Evolutionary conservation across 1,140 invertebrate species (phyloP).

Genomic region (Phenacoccus solenopsis): DNA sequence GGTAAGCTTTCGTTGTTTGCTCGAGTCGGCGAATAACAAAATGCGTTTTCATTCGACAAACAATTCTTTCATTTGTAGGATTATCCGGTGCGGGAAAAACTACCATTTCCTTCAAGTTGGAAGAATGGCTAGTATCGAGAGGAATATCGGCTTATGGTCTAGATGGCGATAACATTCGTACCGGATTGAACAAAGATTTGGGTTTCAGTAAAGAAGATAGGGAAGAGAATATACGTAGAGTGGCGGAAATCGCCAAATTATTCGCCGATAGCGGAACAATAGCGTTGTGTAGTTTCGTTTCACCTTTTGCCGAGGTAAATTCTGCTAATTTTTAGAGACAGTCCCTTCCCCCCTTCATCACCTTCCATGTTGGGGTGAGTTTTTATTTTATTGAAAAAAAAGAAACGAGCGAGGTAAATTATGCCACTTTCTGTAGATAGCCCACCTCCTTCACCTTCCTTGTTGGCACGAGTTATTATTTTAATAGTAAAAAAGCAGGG

Average conservation of each 20-base stretch:
- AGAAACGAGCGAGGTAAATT: no score
- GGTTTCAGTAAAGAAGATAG: slow-evolving; percentile 88
- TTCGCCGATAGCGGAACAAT: slow-evolving; percentile 96
- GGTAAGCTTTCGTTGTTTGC: slow-evolving; percentile 42
- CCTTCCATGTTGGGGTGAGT: no score
- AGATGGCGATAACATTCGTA: slow-evolving; percentile 95
- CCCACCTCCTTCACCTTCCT: no score
- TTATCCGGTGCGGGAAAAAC: slow-evolving; percentile 96
- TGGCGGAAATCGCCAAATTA: slow-evolving; percentile 93
- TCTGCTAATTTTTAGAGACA: neutral
- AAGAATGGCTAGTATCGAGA: slow-evolving; percentile 75
- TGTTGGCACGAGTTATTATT: no score
- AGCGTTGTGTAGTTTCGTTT: slow-evolving; percentile 92
- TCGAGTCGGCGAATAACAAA: no score
- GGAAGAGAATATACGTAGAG: slow-evolving; percentile 92
- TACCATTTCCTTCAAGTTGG: slow-evolving; percentile 91
- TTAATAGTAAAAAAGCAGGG: no score
- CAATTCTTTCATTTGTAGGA: slow-evolving; percentile 32
- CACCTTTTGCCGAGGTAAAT: slow-evolving; percentile 76
- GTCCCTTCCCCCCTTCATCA: no score
- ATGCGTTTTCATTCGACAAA: no score
- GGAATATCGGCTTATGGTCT: slow-evolving; percentile 90
- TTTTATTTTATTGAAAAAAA: no score
- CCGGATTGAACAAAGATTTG: slow-evolving; percentile 89
- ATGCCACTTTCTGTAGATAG: no score